phyloP scores from a whole-genome alignment of 2,113 vertebrate species.

The Antechinus stuartii region DNA sequence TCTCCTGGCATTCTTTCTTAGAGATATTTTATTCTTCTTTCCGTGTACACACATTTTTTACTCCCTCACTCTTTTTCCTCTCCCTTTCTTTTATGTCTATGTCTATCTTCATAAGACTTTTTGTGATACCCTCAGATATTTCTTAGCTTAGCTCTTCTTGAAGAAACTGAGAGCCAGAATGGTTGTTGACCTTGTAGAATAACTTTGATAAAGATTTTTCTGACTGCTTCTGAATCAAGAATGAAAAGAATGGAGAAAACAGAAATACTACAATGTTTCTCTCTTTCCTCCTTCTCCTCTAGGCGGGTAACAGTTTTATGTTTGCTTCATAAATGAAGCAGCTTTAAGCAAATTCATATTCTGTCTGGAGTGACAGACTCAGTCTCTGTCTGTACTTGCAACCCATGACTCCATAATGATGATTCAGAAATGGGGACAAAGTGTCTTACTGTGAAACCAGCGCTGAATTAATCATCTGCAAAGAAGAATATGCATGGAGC shows the following conservation, averaged over 20 bases:
- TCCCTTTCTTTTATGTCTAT: not conserved
- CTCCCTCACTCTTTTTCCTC: not conserved
- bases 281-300: conserved; percentile 58
- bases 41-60: not conserved
- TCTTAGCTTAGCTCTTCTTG: not conserved
- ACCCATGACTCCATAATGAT: conserved; percentile 84
- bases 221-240: conserved; percentile 26
- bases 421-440: conserved; percentile 82
- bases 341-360: conserved; percentile 87
- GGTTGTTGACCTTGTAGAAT: conserved; percentile 10
- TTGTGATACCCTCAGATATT: not conserved
- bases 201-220: not conserved
- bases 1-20: not conserved
- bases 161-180: conserved; percentile 1
- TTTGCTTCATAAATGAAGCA: conserved; percentile 90
- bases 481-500: conserved; percentile 82
- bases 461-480: conserved; percentile 80
- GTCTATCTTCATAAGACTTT: not conserved
- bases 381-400: conserved; percentile 87
- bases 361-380: conserved; percentile 89
- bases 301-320: conserved; percentile 89
- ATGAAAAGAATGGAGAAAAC: conserved; percentile 24
- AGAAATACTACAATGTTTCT: conserved; percentile 44
- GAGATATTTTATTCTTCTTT: not conserved
- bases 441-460: conserved; percentile 84